Conservation (phyloP, 2,113 vertebrate species). For the Thunnus thynnus region DNA sequence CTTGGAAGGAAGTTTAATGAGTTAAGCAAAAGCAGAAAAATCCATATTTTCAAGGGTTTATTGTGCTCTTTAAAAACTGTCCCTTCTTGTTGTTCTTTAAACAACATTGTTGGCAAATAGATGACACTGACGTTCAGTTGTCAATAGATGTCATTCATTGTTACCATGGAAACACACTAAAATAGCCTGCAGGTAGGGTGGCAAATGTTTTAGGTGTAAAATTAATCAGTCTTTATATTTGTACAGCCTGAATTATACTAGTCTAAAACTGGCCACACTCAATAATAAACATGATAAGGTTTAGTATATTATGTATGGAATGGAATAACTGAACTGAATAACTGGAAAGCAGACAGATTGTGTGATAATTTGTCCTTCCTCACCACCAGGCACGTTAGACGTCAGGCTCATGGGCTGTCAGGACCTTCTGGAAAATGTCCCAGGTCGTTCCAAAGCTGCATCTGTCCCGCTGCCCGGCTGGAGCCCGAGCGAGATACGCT, state of each 20-base stretch:
- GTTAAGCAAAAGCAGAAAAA: background rate
- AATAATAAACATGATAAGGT: no score
- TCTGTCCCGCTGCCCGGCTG: constrained; percentile 92
- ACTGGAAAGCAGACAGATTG: background rate
- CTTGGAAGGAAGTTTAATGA: background rate
- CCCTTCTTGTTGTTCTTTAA: background rate
- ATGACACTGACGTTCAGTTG: background rate
- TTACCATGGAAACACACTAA: background rate
- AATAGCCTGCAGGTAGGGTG: background rate
- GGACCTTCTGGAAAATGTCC: constrained; percentile 97
- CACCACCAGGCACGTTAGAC: constrained; percentile 92
- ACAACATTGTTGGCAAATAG: background rate
- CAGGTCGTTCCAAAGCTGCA: constrained; percentile 95
- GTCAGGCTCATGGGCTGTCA: constrained; percentile 99
- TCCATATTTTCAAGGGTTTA: background rate
- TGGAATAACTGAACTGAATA: background rate
- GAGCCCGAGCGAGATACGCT: constrained; percentile 97
- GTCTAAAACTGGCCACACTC: background rate
- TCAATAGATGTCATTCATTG: background rate
- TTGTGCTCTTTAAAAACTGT: background rate
- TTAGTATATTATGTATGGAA: background rate
- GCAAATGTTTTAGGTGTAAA: background rate
- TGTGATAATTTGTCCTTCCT: background rate
- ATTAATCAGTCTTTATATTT: background rate
- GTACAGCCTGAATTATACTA: background rate